Percentiles rank a stretch among this genome's conserved stretches.
These are phyloP conservation scores for Theonella swinhoei DNA, from an alignment of 37 sponge, comb jelly and placozoan genomes.

Conservation along the genomic window DNA sequence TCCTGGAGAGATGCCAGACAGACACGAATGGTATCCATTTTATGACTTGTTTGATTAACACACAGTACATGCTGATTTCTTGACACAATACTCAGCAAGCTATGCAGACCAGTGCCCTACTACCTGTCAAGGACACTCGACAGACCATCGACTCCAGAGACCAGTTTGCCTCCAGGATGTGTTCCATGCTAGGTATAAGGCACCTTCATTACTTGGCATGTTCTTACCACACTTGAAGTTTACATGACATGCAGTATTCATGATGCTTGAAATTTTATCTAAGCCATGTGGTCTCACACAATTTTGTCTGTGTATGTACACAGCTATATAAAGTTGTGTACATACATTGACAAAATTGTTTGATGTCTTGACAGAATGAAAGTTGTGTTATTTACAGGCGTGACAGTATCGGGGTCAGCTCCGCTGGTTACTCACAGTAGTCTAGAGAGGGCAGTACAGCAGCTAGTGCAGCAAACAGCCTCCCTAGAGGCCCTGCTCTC, in stretches of 20 bases:
- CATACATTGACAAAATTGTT: too few species aligned
- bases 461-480: conserved; percentile 26
- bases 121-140: not conserved
- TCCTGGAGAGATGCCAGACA: conserved; percentile 13
- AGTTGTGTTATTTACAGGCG: not conserved
- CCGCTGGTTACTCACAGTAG: conserved; percentile 9
- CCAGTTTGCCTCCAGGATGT: conserved; percentile 5
- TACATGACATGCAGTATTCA: too few species aligned
- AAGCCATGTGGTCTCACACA: too few species aligned
- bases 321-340: too few species aligned
- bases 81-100: not conserved
- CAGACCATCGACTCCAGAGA: conserved; percentile 46
- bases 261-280: too few species aligned
- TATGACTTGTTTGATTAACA: not conserved
- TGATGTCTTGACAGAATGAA: too few species aligned
- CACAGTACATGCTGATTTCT: not conserved
- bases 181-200: conserved; percentile 15
- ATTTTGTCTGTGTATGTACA: too few species aligned
- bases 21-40: not conserved
- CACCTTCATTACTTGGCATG: not conserved
- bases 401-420: not conserved
- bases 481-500: conserved; percentile 21
- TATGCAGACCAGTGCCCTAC: conserved; percentile 29
- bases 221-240: too few species aligned
- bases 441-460: conserved; percentile 28